These are phyloP conservation scores for Notocelia uddmanniana DNA, from an alignment of 2,888 invertebrate genomes.

Conservation along the genomic window DNA sequence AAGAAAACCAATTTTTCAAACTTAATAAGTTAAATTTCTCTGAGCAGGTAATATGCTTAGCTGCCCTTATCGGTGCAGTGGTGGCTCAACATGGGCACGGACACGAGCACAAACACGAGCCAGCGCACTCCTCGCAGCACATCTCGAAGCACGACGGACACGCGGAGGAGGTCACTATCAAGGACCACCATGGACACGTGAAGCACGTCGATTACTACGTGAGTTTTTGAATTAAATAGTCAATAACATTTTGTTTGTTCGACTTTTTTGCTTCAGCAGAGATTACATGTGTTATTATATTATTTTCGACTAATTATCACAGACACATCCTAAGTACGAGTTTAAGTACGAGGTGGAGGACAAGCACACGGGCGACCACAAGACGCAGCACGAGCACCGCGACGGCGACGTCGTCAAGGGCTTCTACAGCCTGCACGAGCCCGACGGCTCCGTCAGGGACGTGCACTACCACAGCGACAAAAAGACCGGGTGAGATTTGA, in stretches of 20 bases:
- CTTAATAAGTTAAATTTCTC: too few species aligned
- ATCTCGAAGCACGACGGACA: too few species aligned
- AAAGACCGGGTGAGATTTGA: conserved; percentile 55
- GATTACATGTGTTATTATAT: too few species aligned
- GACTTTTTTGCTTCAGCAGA: neutral
- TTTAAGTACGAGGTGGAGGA: conserved; percentile 70
- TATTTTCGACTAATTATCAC: neutral
- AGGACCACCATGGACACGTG: too few species aligned
- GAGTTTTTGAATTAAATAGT: neutral
- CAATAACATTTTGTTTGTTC: neutral
- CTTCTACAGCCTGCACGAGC: conserved; percentile 74
- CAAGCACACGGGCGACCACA: conserved; percentile 69
- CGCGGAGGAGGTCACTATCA: too few species aligned
- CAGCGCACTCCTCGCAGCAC: too few species aligned
- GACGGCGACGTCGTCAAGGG: conserved; percentile 82
- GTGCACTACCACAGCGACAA: conserved; percentile 50
- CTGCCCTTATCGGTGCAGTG: conserved; percentile 49
- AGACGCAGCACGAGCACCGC: conserved; percentile 66
- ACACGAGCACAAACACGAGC: too few species aligned
- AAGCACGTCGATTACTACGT: conserved; percentile 48
- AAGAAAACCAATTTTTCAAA: too few species aligned
- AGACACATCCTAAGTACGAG: conserved; percentile 48
- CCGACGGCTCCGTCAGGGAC: conserved; percentile 73
- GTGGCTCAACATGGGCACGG: too few species aligned
- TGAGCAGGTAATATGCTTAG: conserved; percentile 53